Evolutionary conservation across 2,888 invertebrate genomes (phyloP).

Genomic region (Platynereis dumerilii): DNA sequence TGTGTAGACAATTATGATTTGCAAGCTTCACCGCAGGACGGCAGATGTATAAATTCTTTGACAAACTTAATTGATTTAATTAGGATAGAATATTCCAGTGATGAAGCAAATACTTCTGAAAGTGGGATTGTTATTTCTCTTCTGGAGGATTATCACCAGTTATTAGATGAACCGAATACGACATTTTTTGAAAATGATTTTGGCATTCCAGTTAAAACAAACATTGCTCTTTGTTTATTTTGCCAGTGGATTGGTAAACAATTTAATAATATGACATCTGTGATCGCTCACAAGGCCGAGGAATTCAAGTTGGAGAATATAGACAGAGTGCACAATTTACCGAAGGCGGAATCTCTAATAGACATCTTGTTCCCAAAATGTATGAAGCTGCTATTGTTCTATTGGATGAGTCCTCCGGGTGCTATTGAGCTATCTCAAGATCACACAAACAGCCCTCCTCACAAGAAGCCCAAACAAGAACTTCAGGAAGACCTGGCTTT

Average conservation of each 20-base stretch:
- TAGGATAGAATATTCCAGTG: conserved; percentile 10
- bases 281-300: conserved; percentile 40
- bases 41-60: not conserved
- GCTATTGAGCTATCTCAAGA: not conserved
- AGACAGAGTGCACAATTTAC: conserved; percentile 44
- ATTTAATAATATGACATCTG: conserved; percentile 39
- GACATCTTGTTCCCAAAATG: conserved; percentile 44
- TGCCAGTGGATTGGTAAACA: conserved; percentile 48
- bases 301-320: conserved; percentile 46
- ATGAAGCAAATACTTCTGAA: not conserved
- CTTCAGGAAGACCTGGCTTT: not conserved
- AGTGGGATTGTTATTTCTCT: conserved; percentile 7
- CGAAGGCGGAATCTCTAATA: conserved; percentile 42
- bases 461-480: not conserved
- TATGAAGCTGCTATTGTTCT: conserved; percentile 43
- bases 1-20: too few relatives aligned
- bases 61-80: conserved; percentile 7
- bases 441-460: not conserved
- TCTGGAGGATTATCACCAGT: conserved; percentile 10
- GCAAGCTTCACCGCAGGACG: too few relatives aligned
- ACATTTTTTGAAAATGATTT: not conserved
- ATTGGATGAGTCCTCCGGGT: conserved; percentile 40
- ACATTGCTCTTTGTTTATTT: conserved; percentile 38
- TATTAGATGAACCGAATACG: conserved; percentile 11
- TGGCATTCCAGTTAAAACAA: conserved; percentile 32